These are phyloP conservation scores for Decapterus maruadsi DNA, from an alignment of 2,797 vertebrate genomes.

Conservation along the genomic window DNA sequence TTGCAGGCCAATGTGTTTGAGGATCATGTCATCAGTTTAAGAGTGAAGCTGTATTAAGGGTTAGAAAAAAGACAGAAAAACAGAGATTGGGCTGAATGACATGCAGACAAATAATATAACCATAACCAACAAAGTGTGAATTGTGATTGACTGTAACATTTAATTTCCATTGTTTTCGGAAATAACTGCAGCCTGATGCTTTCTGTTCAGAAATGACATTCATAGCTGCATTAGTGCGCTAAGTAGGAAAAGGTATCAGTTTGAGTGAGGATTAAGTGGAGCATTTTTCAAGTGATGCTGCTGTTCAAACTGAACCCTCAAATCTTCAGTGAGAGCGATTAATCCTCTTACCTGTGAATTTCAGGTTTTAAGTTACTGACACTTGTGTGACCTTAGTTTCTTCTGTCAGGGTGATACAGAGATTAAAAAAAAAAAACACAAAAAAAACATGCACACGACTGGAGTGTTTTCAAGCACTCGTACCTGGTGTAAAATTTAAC, in stretches of 20 bases:
- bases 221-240: not conserved
- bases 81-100: not conserved
- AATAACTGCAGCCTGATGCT: not conserved
- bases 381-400: too few relatives aligned
- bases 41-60: not conserved
- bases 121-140: too few relatives aligned
- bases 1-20: too few relatives aligned
- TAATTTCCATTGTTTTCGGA: not conserved
- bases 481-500: not conserved
- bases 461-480: not conserved
- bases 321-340: conserved; percentile 21
- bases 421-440: not conserved
- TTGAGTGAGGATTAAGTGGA: not conserved
- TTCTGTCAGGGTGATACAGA: too few relatives aligned
- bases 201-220: not conserved
- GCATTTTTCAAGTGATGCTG: not conserved
- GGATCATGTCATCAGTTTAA: not conserved
- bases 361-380: not conserved
- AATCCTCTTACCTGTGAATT: conserved; percentile 9
- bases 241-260: not conserved
- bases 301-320: conserved; percentile 12
- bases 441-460: not conserved
- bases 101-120: not conserved
- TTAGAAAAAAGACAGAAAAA: conserved; percentile 5
- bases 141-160: too few relatives aligned